These are phyloP conservation scores for Trichopria drosophilae DNA, from an alignment of 2,888 invertebrate genomes.

Conservation along the genomic window DNA sequence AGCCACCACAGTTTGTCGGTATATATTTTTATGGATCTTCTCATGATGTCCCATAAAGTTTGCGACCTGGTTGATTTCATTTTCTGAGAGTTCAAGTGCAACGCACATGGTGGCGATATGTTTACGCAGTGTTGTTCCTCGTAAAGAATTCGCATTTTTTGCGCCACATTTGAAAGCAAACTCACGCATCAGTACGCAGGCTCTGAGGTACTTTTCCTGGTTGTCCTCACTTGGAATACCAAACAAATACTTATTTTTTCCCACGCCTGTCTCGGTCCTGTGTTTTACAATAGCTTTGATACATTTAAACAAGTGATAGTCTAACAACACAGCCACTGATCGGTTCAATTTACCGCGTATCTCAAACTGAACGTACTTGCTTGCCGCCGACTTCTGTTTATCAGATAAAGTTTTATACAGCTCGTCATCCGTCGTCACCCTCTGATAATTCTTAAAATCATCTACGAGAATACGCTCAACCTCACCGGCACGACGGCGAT, in stretches of 20 bases:
- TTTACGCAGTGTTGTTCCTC: slow-evolving; percentile 12
- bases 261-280: neutral
- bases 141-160: neutral
- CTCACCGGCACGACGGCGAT: slow-evolving; percentile 22
- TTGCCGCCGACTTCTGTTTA: slow-evolving; percentile 27
- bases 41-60: slow-evolving; percentile 16
- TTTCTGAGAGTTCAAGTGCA: neutral
- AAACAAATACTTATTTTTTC: slow-evolving; percentile 15
- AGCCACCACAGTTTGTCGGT: neutral
- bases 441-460: slow-evolving; percentile 10
- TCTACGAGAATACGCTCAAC: slow-evolving; percentile 10
- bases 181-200: slow-evolving; percentile 8
- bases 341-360: slow-evolving; percentile 11
- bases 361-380: slow-evolving; percentile 15
- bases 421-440: slow-evolving; percentile 5
- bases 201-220: too few species aligned
- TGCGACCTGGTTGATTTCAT: neutral
- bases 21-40: slow-evolving; percentile 11
- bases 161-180: slow-evolving; percentile 1
- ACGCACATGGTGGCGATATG: slow-evolving; percentile 17
- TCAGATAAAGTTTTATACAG: slow-evolving; percentile 16
- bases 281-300: neutral
- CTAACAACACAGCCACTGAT: slow-evolving; percentile 5
- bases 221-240: neutral
- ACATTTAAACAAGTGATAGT: neutral